Conservation (phyloP, 2,888 invertebrate genomes). For the Synanthedon formicaeformis region DNA sequence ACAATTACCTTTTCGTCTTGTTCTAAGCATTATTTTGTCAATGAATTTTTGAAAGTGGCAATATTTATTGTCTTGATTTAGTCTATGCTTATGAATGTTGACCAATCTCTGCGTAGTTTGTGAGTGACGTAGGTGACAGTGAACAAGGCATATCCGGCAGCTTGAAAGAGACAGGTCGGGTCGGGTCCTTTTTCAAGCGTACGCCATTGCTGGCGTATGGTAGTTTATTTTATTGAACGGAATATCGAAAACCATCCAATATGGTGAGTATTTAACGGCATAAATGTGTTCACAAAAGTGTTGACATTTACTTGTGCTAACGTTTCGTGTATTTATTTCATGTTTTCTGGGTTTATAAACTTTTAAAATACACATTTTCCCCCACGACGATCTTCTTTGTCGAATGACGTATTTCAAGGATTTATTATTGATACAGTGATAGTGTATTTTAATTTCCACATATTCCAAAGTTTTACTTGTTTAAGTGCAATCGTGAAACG, state of each 20-base stretch:
- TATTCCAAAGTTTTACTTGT: too few relatives aligned
- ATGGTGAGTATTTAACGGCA: constrained; percentile 74
- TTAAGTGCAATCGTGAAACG: too few relatives aligned
- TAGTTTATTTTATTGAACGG: constrained; percentile 75
- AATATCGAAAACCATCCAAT: constrained; percentile 87
- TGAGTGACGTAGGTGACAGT: background rate
- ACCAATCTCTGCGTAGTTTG: background rate
- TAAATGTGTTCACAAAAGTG: constrained; percentile 38
- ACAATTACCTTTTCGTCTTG: too few relatives aligned
- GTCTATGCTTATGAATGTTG: background rate
- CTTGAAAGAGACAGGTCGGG: constrained; percentile 7
- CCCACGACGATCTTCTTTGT: constrained; percentile 43
- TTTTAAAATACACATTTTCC: constrained; percentile 20
- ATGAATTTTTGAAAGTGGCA: background rate
- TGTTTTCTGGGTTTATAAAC: constrained; percentile 19
- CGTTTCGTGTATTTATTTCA: constrained; percentile 41
- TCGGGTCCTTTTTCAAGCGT: constrained; percentile 81
- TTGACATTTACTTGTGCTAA: constrained; percentile 26
- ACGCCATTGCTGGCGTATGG: constrained; percentile 91
- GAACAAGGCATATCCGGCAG: background rate
- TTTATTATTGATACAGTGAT: constrained; percentile 24
- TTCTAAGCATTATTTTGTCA: background rate
- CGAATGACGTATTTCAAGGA: constrained; percentile 55
- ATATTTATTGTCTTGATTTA: background rate
- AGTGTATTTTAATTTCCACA: constrained; percentile 20